Base-by-base conservation (phyloP, 1,140 invertebrate genomes). In the Euwallacea fornicatus region DNA sequence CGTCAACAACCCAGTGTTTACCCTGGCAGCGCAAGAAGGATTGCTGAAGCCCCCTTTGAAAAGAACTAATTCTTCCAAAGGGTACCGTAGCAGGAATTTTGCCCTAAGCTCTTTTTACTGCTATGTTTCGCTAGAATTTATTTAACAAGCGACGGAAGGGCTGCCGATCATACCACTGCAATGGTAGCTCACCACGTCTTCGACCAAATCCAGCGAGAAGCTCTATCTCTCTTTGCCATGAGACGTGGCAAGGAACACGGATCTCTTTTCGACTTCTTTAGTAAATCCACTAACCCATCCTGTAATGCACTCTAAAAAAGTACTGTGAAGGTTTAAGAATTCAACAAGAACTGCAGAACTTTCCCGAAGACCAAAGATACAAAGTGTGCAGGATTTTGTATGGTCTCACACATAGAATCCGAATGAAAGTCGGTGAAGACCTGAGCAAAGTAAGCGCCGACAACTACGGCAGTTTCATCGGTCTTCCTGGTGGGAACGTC, bases 311-410 rank as follows among this genome's bases (percentile, higher is more conserved):
- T 63, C 50, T 59, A 53, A 33, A 33, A 33, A 33, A 33, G 21
- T 33, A n/a, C 4, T 33, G 21, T 33, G 21, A 33, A 73, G 85
- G 84, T 66, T 69, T 88, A 42, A 83, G 87, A 72, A 88, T 90
- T 68, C 87, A 89, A 74, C 87, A 89, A 76, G 88, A 89, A 76
- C 75, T 89, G 9, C 83, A 86, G 71, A 88, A 88, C 76, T 89
- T 89, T 78, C 87, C 88, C 2, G 88, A 89, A 78, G 86, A 88
- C 70, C 85, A 88, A 79, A 82, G 87, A 77, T 88, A 88, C 74
- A 88, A 90, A 73, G 88, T 87, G 0, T 84, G 86, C 3, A 82
- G 87, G 65, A 85, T 90, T 4, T 86, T 90, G 84, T 89, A 88
- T 75, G 88, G 88, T 7, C 76, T 89, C 77, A 85, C 84, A 0